Percentiles rank a stretch among this genome's conserved stretches.
These are phyloP conservation scores for Dicyrtomina minuta DNA, from an alignment of 2,888 invertebrate species.

Conservation along the genomic window DNA sequence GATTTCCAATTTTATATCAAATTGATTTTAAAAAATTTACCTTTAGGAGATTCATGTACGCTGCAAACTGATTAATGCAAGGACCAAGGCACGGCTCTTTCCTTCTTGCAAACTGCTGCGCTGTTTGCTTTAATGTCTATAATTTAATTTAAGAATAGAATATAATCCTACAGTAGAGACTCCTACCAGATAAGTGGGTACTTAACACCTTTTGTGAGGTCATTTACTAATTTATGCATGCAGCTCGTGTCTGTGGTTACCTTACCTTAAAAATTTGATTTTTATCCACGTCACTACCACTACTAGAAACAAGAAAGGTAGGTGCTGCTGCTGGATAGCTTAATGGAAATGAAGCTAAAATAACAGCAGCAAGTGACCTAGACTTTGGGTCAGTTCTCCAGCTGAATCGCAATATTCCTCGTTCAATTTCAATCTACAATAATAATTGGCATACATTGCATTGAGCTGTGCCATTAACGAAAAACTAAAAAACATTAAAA, in stretches of 20 bases:
- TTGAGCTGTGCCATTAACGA: background rate
- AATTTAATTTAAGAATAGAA: conserved; percentile 42
- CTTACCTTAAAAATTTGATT: conserved; percentile 73
- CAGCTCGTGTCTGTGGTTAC: no score
- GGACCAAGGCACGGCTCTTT: conserved; percentile 75
- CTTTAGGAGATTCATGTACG: conserved; percentile 49
- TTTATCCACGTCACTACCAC: conserved; percentile 72
- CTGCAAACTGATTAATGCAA: conserved; percentile 48
- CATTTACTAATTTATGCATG: no score
- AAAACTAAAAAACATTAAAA: no score
- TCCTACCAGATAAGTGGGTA: no score
- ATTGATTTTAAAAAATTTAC: no score
- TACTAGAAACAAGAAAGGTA: conserved; percentile 67
- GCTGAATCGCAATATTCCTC: conserved; percentile 48
- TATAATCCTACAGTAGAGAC: no score
- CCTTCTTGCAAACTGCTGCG: conserved; percentile 78
- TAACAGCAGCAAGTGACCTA: conserved; percentile 58
- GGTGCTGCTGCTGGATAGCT: conserved; percentile 69
- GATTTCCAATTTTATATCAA: no score
- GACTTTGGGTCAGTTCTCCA: conserved; percentile 47
- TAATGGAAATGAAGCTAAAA: conserved; percentile 70
- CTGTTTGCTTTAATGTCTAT: conserved; percentile 71
- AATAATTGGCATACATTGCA: no score
- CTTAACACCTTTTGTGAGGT: no score
- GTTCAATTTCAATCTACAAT: conserved; percentile 43